Conservation (phyloP, 2,113 vertebrate species). For the Corydoras maculifer region DNA sequence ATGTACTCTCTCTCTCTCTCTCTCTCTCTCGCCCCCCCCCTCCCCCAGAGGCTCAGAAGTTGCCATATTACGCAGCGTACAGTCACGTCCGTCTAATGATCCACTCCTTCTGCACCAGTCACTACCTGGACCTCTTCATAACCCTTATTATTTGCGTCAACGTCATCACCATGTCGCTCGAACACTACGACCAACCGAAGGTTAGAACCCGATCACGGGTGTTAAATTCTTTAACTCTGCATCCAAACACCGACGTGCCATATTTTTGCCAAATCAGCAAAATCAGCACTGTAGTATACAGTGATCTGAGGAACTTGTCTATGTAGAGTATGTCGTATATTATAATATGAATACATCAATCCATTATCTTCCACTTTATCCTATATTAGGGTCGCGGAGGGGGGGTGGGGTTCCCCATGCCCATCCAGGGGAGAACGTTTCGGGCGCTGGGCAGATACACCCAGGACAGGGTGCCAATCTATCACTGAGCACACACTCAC, state of each 20-base stretch:
- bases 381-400: too few relatives aligned
- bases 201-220: constrained; percentile 58
- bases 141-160: constrained; percentile 98
- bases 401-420: too few relatives aligned
- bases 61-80: constrained; percentile 90
- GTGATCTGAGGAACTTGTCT: not conserved
- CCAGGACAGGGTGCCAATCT: too few relatives aligned
- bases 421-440: too few relatives aligned
- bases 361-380: too few relatives aligned
- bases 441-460: too few relatives aligned
- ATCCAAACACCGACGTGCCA: not conserved
- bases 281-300: not conserved
- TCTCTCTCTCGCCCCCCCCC: not conserved
- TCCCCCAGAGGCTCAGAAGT: constrained; percentile 85
- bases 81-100: constrained; percentile 84
- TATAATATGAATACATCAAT: too few relatives aligned
- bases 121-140: constrained; percentile 97
- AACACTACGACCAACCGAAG: constrained; percentile 94
- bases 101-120: constrained; percentile 93
- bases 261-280: too few relatives aligned
- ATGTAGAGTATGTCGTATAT: too few relatives aligned
- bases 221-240: not conserved
- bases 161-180: constrained; percentile 97
- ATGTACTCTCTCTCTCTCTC: not conserved
- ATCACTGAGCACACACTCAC: too few relatives aligned